phyloP scores from a whole-genome alignment of 2,797 vertebrate species.

The Salmo trutta region DNA sequence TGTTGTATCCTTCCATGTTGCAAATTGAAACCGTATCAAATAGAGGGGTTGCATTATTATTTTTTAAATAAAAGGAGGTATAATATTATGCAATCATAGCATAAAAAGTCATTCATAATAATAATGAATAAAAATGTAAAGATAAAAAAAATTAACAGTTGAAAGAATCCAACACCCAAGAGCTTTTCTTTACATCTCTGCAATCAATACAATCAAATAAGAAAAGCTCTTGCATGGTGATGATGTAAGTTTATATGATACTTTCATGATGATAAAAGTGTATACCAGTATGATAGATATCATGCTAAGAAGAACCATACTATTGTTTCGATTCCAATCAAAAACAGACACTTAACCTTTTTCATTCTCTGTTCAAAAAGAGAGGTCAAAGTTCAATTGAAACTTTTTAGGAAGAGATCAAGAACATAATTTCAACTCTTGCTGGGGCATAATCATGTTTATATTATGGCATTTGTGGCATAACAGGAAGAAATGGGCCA shows the following conservation, averaged over 20 bases:
- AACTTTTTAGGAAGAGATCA: background rate
- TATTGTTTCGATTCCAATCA: background rate
- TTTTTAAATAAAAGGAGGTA: background rate
- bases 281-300: background rate
- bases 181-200: constrained; percentile 58
- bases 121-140: background rate
- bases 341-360: constrained; percentile 52
- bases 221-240: background rate
- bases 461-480: background rate
- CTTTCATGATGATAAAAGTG: background rate
- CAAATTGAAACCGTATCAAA: constrained; percentile 84
- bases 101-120: background rate
- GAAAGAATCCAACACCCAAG: constrained; percentile 74
- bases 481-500: background rate
- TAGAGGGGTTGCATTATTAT: constrained; percentile 1
- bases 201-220: constrained; percentile 24
- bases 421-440: background rate
- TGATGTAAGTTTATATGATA: background rate
- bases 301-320: background rate
- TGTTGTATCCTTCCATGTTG: constrained; percentile 82
- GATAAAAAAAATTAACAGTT: constrained; percentile 69
- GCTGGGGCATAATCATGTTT: background rate
- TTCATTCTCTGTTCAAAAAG: constrained; percentile 33
- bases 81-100: background rate
- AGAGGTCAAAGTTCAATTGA: background rate